These are phyloP conservation scores for Cochlearius cochlearius DNA, from an alignment of 2,113 vertebrate genomes.

Conservation along the genomic window DNA sequence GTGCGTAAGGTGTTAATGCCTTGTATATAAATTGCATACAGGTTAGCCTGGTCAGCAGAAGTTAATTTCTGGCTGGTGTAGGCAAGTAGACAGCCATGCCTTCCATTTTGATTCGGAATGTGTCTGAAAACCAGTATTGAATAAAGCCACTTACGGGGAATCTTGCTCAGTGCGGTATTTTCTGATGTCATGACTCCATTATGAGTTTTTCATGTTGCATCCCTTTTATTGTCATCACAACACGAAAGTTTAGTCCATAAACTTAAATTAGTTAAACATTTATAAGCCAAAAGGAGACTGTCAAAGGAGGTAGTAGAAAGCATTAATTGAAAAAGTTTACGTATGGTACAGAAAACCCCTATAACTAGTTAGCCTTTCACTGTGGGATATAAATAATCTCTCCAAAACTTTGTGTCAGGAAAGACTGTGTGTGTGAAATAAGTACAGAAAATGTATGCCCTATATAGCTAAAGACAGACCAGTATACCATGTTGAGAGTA, in stretches of 20 bases:
- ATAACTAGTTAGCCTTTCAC: neutral
- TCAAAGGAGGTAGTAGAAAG: neutral
- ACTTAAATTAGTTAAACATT: neutral
- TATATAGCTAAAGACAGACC: neutral
- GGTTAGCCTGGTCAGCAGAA: neutral
- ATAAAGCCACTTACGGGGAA: neutral
- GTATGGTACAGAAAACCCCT: neutral
- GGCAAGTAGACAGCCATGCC: neutral
- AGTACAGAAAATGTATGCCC: neutral
- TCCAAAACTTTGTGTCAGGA: neutral
- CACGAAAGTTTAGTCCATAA: neutral
- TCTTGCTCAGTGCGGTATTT: neutral
- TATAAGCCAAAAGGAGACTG: neutral
- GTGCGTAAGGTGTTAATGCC: neutral
- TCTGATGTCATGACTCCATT: neutral
- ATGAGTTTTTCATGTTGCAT: neutral
- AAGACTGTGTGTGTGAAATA: neutral
- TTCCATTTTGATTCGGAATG: neutral
- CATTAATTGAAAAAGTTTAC: neutral
- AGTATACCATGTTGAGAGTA: neutral
- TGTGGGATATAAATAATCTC: neutral
- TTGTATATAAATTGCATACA: neutral
- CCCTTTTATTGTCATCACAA: neutral
- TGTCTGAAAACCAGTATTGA: neutral
- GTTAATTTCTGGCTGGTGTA: neutral